Evolutionary conservation across 2,888 invertebrate species (phyloP), one percentile per base, ranked within the genome.

Genomic region (Nomada ferruginata): DNA sequence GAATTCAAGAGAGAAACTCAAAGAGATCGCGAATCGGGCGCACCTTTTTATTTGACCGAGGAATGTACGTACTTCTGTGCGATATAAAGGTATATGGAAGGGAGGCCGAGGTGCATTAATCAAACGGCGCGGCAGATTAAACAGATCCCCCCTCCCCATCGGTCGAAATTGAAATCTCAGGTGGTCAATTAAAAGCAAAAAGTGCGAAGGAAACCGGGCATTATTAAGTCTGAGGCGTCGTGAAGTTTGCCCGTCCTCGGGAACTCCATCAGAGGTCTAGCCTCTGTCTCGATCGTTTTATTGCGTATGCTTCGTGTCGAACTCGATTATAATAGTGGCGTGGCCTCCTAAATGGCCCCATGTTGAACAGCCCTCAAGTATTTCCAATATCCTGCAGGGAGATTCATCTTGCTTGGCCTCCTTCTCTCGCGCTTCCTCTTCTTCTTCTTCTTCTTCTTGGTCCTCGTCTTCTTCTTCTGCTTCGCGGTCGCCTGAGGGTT

Each of bases 381-480:
- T 93, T 93, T 93, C 92, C 93, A 93, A 93, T 93, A 93, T 93
- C 93, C 93, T 93, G 93, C 92, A 90, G 90, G 89, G 91, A 89
- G 90, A 91, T 91, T 91, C 90, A 90, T 93, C 90, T 89, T 87
- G 59, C 61, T 71, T 61, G 50, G 53, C 13, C 70, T 59, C 61
- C 11, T 63, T 55, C 69, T 64, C 42, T 23, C 36, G 44, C 60
- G 4, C 47, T 42, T 11, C 59, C 26, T 71, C 60, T 53, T 60
- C 64, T 42, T 59, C 75, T 63, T 79, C 76, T 63, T 79, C 76
- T 59, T 72, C 74, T 65, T 36, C 63, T 36, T 36, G 0, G 29
- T 29, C 29, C 29, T 29, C 47, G 47, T 15, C 15, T 47, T 36
- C 47, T 15, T 15, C 13, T 63, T 63, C 66, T 52, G 42, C 63